These are phyloP conservation scores for Aphelinus certus DNA, from an alignment of 1,140 invertebrate species.

Conservation along the genomic window DNA sequence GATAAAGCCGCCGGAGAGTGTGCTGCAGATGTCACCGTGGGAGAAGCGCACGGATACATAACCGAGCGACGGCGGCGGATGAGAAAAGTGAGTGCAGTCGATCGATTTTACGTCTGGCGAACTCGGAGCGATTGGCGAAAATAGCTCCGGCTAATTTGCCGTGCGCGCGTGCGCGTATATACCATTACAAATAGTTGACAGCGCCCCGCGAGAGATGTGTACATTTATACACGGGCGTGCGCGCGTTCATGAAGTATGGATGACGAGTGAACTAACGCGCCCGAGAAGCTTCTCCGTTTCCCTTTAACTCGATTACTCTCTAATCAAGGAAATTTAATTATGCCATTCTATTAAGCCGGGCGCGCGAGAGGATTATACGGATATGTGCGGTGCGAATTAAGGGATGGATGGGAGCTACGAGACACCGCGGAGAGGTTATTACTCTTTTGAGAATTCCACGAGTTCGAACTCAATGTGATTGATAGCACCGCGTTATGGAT, in stretches of 20 bases:
- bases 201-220: not conserved
- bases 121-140: slow-evolving; percentile 14
- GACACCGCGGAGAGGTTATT: no score
- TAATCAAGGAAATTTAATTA: slow-evolving; percentile 22
- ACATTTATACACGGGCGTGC: not conserved
- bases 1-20: slow-evolving; percentile 10
- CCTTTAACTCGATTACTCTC: slow-evolving; percentile 16
- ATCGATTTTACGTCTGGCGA: slow-evolving; percentile 14
- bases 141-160: slow-evolving; percentile 15
- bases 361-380: not conserved
- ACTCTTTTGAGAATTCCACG: no score
- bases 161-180: not conserved
- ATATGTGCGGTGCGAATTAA: no score
- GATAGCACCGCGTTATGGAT: no score
- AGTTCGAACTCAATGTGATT: no score
- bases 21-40: slow-evolving; percentile 12
- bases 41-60: not conserved
- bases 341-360: slow-evolving; percentile 15
- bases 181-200: no score
- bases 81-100: not conserved
- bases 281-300: not conserved
- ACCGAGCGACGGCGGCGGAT: not conserved
- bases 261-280: not conserved
- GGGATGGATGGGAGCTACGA: not conserved
- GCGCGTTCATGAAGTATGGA: slow-evolving; percentile 1